Evolutionary conservation across 2,113 vertebrate species (phyloP).

Genomic region (Megaleporinus macrocephalus): DNA sequence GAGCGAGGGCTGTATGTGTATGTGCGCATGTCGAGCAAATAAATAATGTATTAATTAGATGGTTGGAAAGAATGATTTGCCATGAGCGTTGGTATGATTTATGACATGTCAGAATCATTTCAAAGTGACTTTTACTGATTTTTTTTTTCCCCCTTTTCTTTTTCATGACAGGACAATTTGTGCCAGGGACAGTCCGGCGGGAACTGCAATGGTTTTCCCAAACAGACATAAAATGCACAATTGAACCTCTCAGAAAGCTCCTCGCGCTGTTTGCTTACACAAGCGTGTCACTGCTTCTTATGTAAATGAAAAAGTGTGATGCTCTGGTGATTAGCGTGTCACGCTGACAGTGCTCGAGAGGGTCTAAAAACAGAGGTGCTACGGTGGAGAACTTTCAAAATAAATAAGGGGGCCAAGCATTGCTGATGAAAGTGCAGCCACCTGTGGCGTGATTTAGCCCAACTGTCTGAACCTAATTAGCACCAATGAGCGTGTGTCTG

Average conservation of each 20-base stretch:
- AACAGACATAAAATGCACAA: conserved; percentile 65
- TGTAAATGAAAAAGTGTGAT: conserved; percentile 72
- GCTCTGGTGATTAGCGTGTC: conserved; percentile 70
- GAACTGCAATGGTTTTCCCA: conserved; percentile 68
- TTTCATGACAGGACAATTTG: conserved; percentile 60
- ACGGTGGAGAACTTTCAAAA: conserved; percentile 72
- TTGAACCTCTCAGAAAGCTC: conserved; percentile 44
- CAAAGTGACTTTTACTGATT: conserved; percentile 69
- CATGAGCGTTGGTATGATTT: conserved; percentile 73
- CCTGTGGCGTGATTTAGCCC: conserved; percentile 73
- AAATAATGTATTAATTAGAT: conserved; percentile 80
- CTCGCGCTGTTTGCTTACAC: conserved; percentile 64
- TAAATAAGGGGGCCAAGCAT: conserved; percentile 69
- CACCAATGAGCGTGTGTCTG: conserved; percentile 39
- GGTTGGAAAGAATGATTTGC: conserved; percentile 76
- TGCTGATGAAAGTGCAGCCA: conserved; percentile 78
- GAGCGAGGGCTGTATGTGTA: conserved; percentile 11
- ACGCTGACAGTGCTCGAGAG: conserved; percentile 54
- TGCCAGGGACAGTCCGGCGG: conserved; percentile 67
- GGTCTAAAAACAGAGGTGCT: conserved; percentile 68
- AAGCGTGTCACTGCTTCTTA: conserved; percentile 76
- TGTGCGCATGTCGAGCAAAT: conserved; percentile 68
- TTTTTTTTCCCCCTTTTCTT: not conserved
- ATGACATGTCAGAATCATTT: conserved; percentile 76
- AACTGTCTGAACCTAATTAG: conserved; percentile 70